Evolutionary conservation across 2,113 vertebrate species (phyloP), one percentile per base, ranked within the genome.

Genomic region (Rhinolophus sinicus): DNA sequence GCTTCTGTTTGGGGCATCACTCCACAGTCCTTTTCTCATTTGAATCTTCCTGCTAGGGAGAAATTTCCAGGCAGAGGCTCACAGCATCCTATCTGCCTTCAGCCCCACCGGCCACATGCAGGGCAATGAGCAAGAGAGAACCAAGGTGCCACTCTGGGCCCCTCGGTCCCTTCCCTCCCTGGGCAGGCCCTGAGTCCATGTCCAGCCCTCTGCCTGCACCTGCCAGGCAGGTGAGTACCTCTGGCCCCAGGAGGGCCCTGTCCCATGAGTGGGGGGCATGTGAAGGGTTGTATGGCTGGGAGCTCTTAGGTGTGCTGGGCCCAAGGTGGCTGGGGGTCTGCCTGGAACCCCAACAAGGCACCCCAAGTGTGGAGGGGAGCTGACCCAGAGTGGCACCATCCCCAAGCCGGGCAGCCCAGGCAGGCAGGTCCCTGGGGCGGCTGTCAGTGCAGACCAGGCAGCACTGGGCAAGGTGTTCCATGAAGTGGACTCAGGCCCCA

Each of bases 1-100:
- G 15, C 33, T 16, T 52, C 15, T 16, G 72, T 70, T 78, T 13
- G 9, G 40, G 52, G 22, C 40, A 2, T 12, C 56, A 3, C 22
- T 11, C 76, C 0, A 0, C 2, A 28, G 7, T 58, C 70, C 3
- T 18, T 40, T 19, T 73, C 26, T 1, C 21, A 1, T 14, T 9
- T 6, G 58, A 58, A 3, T 7, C 38, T 0, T 22, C 8, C 40
- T 30, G 3, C 0, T 15, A 7, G 3, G 1, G 4, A 12, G 26
- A n/a, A 0, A 5, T 50, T 19, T 40, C 38, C 15, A 10, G 26
- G 14, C 50, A 33, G 69, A 30, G 3, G 14, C 93, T 26, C 38
- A 33, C 4, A 10, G 60, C 14, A 1, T 5, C 75, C 38, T 2
- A 1, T 24, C 40, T 9, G 8, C 50, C 69, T 52, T 33, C 21